These are phyloP conservation scores for Choreutis nemorana DNA, from an alignment of 2,888 invertebrate genomes.

Conservation along the genomic window DNA sequence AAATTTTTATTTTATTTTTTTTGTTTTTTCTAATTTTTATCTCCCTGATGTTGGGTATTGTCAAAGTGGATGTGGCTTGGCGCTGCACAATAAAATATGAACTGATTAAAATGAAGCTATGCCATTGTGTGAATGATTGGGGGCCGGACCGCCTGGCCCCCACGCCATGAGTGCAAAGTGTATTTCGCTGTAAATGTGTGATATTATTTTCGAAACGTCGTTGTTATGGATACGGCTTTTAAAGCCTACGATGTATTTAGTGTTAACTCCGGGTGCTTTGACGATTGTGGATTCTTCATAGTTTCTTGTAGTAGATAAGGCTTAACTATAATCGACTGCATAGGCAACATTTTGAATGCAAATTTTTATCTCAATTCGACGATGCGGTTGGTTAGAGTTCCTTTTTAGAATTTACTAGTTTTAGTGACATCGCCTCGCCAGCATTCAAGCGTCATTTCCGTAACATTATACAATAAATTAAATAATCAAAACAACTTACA, in stretches of 20 bases:
- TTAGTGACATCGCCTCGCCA: conserved; percentile 51
- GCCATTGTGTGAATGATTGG: conserved; percentile 37
- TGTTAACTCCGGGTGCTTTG: conserved; percentile 65
- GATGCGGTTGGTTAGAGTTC: conserved; percentile 34
- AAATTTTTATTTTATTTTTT: conserved; percentile 32
- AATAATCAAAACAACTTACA: conserved; percentile 37
- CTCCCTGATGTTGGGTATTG: conserved; percentile 50
- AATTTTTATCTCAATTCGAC: conserved; percentile 6
- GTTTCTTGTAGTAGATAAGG: conserved; percentile 57
- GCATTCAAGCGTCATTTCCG: conserved; percentile 25
- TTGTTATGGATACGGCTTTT: conserved; percentile 50
- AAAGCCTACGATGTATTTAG: conserved; percentile 62
- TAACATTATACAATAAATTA: conserved; percentile 2
- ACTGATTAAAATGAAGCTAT: conserved; percentile 36
- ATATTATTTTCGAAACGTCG: conserved; percentile 58
- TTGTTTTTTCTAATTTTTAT: conserved; percentile 25
- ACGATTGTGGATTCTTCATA: conserved; percentile 63
- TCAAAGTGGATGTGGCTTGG: conserved; percentile 56
- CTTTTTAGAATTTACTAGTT: conserved; percentile 56
- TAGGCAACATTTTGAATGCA: conserved; percentile 6
- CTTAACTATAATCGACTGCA: conserved; percentile 28
- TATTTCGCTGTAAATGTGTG: conserved; percentile 59
- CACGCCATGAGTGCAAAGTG: conserved; percentile 37
- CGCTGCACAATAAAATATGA: conserved; percentile 54
- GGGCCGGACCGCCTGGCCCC: conserved; percentile 11